Evolutionary conservation across 2,113 vertebrate species (phyloP).

Genomic region (Caloenas nicobarica): DNA sequence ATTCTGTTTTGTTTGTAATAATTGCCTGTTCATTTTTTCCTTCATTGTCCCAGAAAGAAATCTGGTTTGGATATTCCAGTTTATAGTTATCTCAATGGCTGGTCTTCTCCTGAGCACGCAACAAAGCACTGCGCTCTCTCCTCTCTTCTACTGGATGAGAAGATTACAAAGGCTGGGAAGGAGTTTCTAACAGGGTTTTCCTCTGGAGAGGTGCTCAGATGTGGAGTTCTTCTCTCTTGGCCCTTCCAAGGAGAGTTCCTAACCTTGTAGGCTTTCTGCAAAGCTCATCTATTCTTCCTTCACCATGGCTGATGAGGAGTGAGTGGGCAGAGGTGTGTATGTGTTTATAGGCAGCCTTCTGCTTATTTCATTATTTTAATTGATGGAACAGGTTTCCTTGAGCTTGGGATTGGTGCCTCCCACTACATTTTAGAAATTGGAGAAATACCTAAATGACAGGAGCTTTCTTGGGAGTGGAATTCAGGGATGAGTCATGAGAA

Average conservation of each 20-base stretch:
- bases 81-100: neutral
- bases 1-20: neutral
- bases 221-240: neutral
- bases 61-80: neutral
- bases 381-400: constrained; percentile 33
- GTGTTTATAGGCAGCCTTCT: constrained; percentile 44
- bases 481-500: constrained; percentile 38
- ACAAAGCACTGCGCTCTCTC: neutral
- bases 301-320: neutral
- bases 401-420: constrained; percentile 14
- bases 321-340: constrained; percentile 38
- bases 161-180: neutral
- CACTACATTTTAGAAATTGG: constrained; percentile 33
- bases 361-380: constrained; percentile 49
- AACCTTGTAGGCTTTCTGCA: constrained; percentile 21
- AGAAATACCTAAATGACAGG: constrained; percentile 42
- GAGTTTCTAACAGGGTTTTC: neutral
- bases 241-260: neutral
- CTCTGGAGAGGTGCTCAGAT: neutral
- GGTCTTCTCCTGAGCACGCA: neutral
- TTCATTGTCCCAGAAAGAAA: neutral
- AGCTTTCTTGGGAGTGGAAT: constrained; percentile 38
- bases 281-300: constrained; percentile 18
- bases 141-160: neutral
- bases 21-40: neutral